Conservation (phyloP, 1,140 invertebrate genomes). For the Arion vulgaris region DNA sequence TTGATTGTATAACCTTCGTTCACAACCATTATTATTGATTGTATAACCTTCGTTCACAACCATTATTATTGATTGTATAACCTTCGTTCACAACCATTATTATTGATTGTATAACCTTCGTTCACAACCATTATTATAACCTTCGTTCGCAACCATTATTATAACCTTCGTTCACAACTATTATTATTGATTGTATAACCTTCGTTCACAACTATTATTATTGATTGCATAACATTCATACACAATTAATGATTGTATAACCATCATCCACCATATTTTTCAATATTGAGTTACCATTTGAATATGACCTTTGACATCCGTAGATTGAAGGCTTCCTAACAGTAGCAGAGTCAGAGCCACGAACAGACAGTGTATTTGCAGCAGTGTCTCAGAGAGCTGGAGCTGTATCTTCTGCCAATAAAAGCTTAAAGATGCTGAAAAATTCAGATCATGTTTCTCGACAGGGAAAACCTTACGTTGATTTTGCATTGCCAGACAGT, state of each 20-base stretch:
- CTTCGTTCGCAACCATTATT: too few relatives aligned
- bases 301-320: neutral
- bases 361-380: neutral
- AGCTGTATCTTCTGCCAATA: neutral
- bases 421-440: neutral
- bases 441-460: neutral
- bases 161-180: neutral
- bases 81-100: too few relatives aligned
- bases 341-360: neutral
- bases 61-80: too few relatives aligned
- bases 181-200: too few relatives aligned
- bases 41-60: too few relatives aligned
- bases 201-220: neutral
- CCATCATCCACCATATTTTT: too few relatives aligned
- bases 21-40: too few relatives aligned
- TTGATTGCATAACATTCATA: neutral
- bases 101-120: too few relatives aligned
- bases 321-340: conserved; percentile 7
- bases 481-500: neutral
- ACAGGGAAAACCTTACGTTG: neutral
- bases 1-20: too few relatives aligned
- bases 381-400: neutral
- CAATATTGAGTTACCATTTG: too few relatives aligned
- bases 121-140: too few relatives aligned
- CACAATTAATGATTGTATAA: neutral